Evolutionary conservation across 1,140 invertebrate genomes (phyloP), one percentile per base, ranked within the genome.

Genomic region (Drosophila novamexicana): DNA sequence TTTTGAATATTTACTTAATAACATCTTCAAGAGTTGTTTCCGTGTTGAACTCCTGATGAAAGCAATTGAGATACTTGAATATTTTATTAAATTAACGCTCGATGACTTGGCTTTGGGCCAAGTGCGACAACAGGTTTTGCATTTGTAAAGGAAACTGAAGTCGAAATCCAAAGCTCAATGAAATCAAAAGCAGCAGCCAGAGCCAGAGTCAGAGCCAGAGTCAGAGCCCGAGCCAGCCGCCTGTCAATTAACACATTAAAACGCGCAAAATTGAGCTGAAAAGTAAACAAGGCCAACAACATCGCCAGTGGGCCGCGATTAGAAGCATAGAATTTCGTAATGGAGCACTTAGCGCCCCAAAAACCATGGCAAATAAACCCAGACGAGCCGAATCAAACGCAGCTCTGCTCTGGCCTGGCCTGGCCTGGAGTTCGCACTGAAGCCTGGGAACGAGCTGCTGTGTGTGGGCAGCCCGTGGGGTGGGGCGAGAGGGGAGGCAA

Each of bases 211-310:
- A 64, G 50, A 73, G 52, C 78, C 64, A 22, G 18, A 70, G 70
- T 67, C 49, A 22, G 18, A 4, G 18, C 14, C 70, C 61, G 50
- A 73, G 66, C 69, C 74, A 54, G 18, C 53, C 58, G 82, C 75
- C 67, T 89, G 84, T 88, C 84, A 89, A 89, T 89, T 89, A 89
- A 89, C 79, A 89, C 85, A 89, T 89, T 88, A 89, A 89, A 88
- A 86, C 42, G 80, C 49, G 67, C 58, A 69, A 80, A 72, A 58
- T 49, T 63, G 57, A 79, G 49, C 45, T 37, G 59, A 45, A 70
- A 49, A 40, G 39, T 59, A 78, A 53, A 76, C 81, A 76, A 75
- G 73, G 69, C 62, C 58, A 75, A 53, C 72, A 67, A 75, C 75
- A 75, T 67, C 64, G 70, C 39, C 66, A 56, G 59, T 53, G 61